Percentiles rank a stretch among this genome's conserved stretches.
Conservation (phyloP, 30 jellyfish, hydroid and myxozoan species). For the Aurelia coerulea region DNA sequence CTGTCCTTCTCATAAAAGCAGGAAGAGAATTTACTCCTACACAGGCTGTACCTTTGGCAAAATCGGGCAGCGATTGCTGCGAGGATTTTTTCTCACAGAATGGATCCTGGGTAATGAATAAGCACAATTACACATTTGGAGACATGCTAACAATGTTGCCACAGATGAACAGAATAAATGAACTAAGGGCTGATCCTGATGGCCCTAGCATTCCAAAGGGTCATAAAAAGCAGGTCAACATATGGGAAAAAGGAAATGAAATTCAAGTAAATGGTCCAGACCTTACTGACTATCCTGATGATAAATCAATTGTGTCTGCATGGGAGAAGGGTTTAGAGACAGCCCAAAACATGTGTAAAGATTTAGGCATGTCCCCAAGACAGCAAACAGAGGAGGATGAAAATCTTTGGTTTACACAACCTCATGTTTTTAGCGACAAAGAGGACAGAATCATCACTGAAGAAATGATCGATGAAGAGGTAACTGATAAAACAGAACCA, state of each 20-base stretch:
- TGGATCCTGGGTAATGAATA: slow-evolving; percentile 1
- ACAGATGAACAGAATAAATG: neutral
- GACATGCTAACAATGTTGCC: neutral
- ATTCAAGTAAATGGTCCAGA: no score
- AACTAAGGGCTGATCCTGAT: neutral
- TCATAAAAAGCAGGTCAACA: neutral
- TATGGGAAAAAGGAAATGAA: slow-evolving; percentile 5
- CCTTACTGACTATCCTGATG: no score
- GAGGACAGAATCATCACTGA: no score
- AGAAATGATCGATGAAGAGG: no score
- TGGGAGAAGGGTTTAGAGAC: no score
- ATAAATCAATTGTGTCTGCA: no score
- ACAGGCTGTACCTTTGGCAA: neutral
- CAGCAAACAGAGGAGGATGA: no score
- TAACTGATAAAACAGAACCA: no score
- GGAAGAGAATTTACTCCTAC: neutral
- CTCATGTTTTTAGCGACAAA: no score
- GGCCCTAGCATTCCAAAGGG: neutral
- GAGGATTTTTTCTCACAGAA: neutral
- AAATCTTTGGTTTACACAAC: no score
- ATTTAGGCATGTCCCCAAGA: no score
- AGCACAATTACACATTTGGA: slow-evolving; percentile 1
- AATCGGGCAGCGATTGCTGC: neutral
- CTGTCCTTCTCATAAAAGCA: neutral
- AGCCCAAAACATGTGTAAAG: no score